A percentile compares a stretch with the other conserved stretches of the same genome.
Conservation (phyloP, 1,140 invertebrate genomes). For the Antheraea pernyi region DNA sequence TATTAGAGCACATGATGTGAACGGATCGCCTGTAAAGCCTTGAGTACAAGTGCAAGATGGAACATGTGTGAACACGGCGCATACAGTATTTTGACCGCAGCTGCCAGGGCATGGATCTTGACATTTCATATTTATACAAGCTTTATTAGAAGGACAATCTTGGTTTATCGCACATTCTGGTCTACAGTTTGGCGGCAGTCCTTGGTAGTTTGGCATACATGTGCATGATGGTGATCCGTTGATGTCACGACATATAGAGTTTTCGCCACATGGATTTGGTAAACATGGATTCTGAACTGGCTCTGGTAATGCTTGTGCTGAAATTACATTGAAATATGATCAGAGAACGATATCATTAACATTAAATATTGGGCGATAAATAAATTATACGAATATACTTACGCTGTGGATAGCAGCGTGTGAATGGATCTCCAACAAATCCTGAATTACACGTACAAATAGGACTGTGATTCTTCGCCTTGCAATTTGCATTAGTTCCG, state of each 20-base stretch:
- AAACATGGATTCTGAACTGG: constrained; percentile 74
- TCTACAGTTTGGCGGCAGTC: constrained; percentile 82
- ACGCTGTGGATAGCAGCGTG: constrained; percentile 77
- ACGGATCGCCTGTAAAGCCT: constrained; percentile 84
- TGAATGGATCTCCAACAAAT: constrained; percentile 80
- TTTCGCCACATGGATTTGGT: constrained; percentile 84
- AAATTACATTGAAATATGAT: constrained; percentile 19
- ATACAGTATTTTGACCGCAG: constrained; percentile 82
- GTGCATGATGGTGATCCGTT: constrained; percentile 81
- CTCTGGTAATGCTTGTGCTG: constrained; percentile 60
- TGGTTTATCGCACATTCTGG: constrained; percentile 85
- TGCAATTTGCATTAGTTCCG: constrained; percentile 87
- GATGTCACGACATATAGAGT: constrained; percentile 82
- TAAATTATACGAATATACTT: constrained; percentile 44
- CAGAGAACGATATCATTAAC: background rate
- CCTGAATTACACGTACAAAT: constrained; percentile 77
- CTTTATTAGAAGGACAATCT: constrained; percentile 82
- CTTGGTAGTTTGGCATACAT: constrained; percentile 82
- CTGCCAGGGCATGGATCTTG: constrained; percentile 84
- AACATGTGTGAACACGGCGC: constrained; percentile 82
- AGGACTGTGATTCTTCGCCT: constrained; percentile 86
- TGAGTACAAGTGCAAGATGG: constrained; percentile 83
- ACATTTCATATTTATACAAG: constrained; percentile 84
- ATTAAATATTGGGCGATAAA: background rate
- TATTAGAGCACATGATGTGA: constrained; percentile 76